Base-by-base conservation (phyloP, 2,113 vertebrate genomes). In the Ellobius talpinus region DNA sequence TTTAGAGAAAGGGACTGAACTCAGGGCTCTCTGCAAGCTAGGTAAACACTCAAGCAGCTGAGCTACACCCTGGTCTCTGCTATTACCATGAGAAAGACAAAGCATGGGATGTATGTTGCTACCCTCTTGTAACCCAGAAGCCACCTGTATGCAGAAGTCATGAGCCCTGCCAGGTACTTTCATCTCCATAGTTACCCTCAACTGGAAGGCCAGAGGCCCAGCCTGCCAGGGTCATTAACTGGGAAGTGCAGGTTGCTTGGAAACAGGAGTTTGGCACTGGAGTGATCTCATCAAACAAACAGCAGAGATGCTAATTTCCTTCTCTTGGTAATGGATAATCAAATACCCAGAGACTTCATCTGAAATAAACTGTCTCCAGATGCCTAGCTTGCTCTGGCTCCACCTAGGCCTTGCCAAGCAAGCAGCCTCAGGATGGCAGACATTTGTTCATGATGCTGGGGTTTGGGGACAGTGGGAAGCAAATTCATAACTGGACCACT, bases 251-350 rank as follows among this genome's bases (percentile, higher is more conserved):
- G 87, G 98, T 98, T 98, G 97, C 98, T 55, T 97, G 91, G 98
- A 97, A 97, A 98, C 98, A 94, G 93, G 50, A 92, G 96, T 90
- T 77, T 93, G 95, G 94, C 94, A 92, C 58, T 47, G 74, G 79
- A 76, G 87, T 97, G 95, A 98, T 87, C 95, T 98, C 96, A 97
- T 93, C 94, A 98, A 98, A 94, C 95, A 97, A 98, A 97, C 21
- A 97, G 96, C 95, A 93, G 89, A 93, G 94, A 97, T 92, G 97
- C 91, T 98, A 97, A 97, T 97, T 98, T 76, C 86, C 89, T 42
- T 91, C 94, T 84, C 73, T 91, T 21, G 0, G 74, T 65, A 95
- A 97, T 91, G 86, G 95, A 95, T 97, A 97, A 97, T 97, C 97
- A 96, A 96, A 96, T 96, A 91, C 79, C 72, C 65, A 14, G 92